Conservation (phyloP, 2,113 vertebrate genomes). For the Hipposideros armiger region DNA sequence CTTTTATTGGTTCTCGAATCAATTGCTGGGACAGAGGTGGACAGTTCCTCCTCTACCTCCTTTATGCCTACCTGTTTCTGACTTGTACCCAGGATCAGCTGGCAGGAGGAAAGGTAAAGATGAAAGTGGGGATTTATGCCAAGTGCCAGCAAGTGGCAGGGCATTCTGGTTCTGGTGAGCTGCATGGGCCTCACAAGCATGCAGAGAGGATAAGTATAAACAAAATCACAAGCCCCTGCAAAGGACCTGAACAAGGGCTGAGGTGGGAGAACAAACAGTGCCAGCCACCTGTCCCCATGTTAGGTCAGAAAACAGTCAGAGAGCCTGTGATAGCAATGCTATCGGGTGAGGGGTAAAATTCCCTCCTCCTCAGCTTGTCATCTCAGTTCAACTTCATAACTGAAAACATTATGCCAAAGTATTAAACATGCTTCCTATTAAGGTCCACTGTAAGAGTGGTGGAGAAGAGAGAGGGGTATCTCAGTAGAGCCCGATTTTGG, state of each 20-base stretch:
- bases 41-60: not conserved
- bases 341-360: not conserved
- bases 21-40: not conserved
- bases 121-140: not conserved
- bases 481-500: not conserved
- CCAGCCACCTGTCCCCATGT: not conserved
- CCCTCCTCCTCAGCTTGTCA: not conserved
- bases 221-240: not conserved
- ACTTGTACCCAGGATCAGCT: not conserved
- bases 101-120: slow-evolving; percentile 3
- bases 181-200: not conserved
- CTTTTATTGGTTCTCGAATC: slow-evolving; percentile 10
- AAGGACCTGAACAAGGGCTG: not conserved
- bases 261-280: not conserved
- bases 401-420: not conserved
- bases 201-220: not conserved
- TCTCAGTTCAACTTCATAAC: not conserved
- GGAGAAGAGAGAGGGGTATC: not conserved
- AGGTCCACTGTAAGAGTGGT: not conserved
- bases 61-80: not conserved
- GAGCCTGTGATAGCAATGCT: not conserved
- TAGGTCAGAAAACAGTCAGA: not conserved
- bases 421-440: slow-evolving; percentile 7
- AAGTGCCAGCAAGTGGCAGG: not conserved
- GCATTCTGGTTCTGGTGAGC: not conserved